Conservation (phyloP, 2,888 invertebrate species). For the Eupithecia centaureata region DNA sequence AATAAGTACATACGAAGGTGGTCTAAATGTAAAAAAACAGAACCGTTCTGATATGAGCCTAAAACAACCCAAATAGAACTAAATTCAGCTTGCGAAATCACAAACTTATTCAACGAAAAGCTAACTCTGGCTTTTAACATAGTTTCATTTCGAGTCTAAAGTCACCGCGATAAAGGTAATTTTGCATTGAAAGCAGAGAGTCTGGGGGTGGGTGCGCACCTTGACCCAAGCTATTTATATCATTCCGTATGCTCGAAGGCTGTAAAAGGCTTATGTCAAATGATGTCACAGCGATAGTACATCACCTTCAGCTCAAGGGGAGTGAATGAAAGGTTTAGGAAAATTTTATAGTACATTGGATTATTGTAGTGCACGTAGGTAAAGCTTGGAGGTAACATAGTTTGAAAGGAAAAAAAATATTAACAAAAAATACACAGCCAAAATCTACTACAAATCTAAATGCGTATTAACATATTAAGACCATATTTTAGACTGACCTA, state of each 20-base stretch:
- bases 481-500: too few relatives aligned
- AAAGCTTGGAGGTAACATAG: not conserved
- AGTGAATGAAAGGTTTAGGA: constrained; percentile 28
- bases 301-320: constrained; percentile 35
- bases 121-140: constrained; percentile 8
- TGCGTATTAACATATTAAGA: too few relatives aligned
- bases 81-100: constrained; percentile 7
- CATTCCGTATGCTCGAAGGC: constrained; percentile 40
- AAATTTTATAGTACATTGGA: constrained; percentile 23
- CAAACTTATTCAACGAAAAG: constrained; percentile 8
- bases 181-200: constrained; percentile 13
- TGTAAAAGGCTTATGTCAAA: constrained; percentile 36
- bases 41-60: not conserved
- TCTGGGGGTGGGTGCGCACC: constrained; percentile 32
- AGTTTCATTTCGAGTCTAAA: constrained; percentile 15
- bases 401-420: not conserved
- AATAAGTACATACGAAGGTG: not conserved
- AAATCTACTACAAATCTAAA: too few relatives aligned
- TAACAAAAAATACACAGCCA: too few relatives aligned
- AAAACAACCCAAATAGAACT: not conserved
- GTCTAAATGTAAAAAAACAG: not conserved
- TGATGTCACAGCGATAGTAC: constrained; percentile 37
- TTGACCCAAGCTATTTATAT: constrained; percentile 44
- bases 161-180: constrained; percentile 8
- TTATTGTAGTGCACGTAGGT: constrained; percentile 10